These are phyloP conservation scores for Serranus cabrilla DNA, from an alignment of 2,797 vertebrate genomes.

Conservation along the genomic window DNA sequence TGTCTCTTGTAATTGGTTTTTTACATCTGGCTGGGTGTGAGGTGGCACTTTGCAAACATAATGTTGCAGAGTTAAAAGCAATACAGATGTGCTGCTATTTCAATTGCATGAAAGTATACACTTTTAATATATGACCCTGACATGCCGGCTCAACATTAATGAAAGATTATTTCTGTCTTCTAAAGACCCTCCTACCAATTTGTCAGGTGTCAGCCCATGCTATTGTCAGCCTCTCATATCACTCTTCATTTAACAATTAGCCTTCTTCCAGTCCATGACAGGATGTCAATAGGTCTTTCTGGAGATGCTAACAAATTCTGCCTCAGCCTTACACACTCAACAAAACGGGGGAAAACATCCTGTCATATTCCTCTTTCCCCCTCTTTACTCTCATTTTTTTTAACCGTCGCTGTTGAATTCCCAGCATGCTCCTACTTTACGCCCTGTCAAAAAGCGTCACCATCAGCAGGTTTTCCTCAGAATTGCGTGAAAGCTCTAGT, in stretches of 20 bases:
- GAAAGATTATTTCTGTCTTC: conserved; percentile 53
- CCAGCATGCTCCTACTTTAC: conserved; percentile 40
- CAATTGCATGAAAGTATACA: conserved; percentile 3
- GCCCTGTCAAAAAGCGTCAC: conserved; percentile 70
- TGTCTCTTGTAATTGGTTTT: not conserved
- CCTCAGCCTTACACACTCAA: conserved; percentile 52
- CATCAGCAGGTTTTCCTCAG: conserved; percentile 61
- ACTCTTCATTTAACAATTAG: conserved; percentile 76
- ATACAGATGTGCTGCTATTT: not conserved
- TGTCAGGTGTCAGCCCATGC: conserved; percentile 61
- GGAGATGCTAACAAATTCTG: conserved; percentile 70
- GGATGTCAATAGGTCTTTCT: conserved; percentile 71
- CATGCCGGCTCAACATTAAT: conserved; percentile 44
- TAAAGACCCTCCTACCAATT: conserved; percentile 44
- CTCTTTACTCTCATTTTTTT: conserved; percentile 35
- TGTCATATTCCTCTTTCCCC: conserved; percentile 35
- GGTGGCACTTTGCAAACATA: conserved; percentile 22
- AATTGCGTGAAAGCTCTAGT: conserved; percentile 28
- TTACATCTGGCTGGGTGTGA: conserved; percentile 5
- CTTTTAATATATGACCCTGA: conserved; percentile 45
- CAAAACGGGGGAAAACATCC: conserved; percentile 34
- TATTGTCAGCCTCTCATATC: conserved; percentile 56
- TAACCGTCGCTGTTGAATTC: conserved; percentile 43
- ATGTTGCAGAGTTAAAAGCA: conserved; percentile 7
- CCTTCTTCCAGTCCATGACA: conserved; percentile 68